phyloP scores from a whole-genome alignment of 1,140 invertebrate genomes.

The Cydia splendana region DNA sequence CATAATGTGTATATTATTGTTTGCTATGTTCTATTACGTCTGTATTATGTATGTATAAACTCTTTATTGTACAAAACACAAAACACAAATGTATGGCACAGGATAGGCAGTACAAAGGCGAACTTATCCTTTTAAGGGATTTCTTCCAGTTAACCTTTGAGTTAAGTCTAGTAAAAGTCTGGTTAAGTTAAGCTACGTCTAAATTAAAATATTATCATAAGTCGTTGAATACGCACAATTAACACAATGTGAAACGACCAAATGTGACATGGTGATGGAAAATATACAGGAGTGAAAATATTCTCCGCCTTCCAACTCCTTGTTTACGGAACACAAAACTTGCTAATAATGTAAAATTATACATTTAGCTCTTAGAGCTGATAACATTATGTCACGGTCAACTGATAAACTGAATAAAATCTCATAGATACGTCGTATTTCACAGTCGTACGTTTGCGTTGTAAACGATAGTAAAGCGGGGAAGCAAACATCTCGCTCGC shows the following conservation, averaged over 20 bases:
- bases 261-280: background rate
- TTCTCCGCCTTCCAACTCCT: background rate
- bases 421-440: background rate
- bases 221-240: too few relatives aligned
- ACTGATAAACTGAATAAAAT: conserved; percentile 22
- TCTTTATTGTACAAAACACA: too few relatives aligned
- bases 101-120: too few relatives aligned
- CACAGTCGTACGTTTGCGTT: conserved; percentile 2
- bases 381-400: conserved; percentile 15
- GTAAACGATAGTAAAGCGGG: conserved; percentile 7
- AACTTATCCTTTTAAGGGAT: too few relatives aligned
- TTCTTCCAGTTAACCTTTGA: too few relatives aligned
- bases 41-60: too few relatives aligned
- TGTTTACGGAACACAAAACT: background rate
- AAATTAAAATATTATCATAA: too few relatives aligned
- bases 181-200: too few relatives aligned
- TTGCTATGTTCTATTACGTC: too few relatives aligned
- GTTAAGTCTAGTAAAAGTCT: too few relatives aligned
- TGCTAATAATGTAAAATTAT: background rate
- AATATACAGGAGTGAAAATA: background rate
- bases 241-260: background rate
- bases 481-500: conserved; percentile 4
- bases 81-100: too few relatives aligned
- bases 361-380: background rate
- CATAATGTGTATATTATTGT: too few relatives aligned